Percentiles rank a stretch among this genome's conserved stretches.
These are phyloP conservation scores for Cephalopachus bancanus DNA, from an alignment of 2,797 vertebrate genomes.

Conservation along the genomic window DNA sequence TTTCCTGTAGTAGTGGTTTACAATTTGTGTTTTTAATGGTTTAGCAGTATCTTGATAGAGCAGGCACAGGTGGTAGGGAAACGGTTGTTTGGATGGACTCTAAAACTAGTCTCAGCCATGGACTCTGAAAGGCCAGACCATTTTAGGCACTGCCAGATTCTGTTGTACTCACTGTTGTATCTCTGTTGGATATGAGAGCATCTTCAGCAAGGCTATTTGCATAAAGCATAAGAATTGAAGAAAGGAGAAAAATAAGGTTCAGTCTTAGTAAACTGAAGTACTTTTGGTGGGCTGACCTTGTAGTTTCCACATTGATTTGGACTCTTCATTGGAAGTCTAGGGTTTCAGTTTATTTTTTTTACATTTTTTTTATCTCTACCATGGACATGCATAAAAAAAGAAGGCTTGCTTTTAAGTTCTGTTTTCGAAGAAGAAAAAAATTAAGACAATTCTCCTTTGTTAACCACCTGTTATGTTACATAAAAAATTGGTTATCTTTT, in stretches of 20 bases:
- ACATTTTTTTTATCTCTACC: background rate
- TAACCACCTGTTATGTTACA: conserved; percentile 25
- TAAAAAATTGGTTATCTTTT: background rate
- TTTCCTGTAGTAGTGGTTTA: background rate
- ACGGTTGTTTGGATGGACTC: background rate
- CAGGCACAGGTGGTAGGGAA: background rate
- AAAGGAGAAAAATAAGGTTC: background rate
- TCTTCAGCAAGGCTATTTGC: conserved; percentile 10
- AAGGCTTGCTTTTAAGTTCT: conserved; percentile 18
- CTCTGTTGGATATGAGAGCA: background rate
- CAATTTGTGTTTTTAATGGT: background rate
- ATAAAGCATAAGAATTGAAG: background rate
- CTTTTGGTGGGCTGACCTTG: background rate
- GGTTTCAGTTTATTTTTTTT: background rate
- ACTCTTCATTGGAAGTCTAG: background rate
- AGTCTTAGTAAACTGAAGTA: background rate
- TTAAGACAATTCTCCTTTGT: background rate
- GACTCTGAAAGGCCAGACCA: background rate
- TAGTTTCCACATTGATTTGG: background rate
- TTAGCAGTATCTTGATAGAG: background rate
- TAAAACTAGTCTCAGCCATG: background rate
- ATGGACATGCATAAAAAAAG: background rate
- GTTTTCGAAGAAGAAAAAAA: conserved; percentile 40
- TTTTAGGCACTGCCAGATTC: background rate
- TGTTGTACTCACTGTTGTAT: background rate